Percentiles rank a stretch among this genome's conserved stretches.
phyloP scores from a whole-genome alignment of 2,888 invertebrate species.

The Heliconius charithonia region DNA sequence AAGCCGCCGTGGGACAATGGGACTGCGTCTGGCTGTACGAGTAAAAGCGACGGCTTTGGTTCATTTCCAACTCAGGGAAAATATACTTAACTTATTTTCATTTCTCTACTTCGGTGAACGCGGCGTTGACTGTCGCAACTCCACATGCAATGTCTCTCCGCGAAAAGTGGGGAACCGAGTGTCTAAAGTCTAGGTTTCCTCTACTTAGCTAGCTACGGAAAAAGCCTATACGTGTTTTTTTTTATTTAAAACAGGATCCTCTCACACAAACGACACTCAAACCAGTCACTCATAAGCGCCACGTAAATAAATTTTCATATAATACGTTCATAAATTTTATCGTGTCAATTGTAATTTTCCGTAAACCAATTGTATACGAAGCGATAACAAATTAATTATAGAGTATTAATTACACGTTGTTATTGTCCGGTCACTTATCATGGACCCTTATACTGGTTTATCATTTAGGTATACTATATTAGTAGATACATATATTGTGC shows the following conservation, averaged over 20 bases:
- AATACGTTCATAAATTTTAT: conserved; percentile 17
- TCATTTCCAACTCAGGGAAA: too few relatives aligned
- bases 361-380: conserved; percentile 49
- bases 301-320: conserved; percentile 12
- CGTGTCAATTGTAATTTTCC: conserved; percentile 59
- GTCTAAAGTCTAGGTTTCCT: background rate
- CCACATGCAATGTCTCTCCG: background rate
- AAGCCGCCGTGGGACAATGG: too few relatives aligned
- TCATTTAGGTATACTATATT: background rate
- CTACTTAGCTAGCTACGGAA: background rate
- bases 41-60: too few relatives aligned
- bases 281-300: background rate
- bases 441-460: conserved; percentile 31
- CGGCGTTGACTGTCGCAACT: too few relatives aligned
- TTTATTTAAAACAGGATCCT: background rate
- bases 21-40: too few relatives aligned
- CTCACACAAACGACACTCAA: background rate
- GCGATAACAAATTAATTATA: conserved; percentile 61
- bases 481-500: background rate
- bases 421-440: conserved; percentile 47
- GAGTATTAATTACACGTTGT: conserved; percentile 52
- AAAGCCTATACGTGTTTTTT: background rate
- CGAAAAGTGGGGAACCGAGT: background rate
- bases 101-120: too few relatives aligned
- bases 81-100: too few relatives aligned